Evolutionary conservation across 2,888 invertebrate genomes (phyloP), one percentile per base, ranked within the genome.

Genomic region (Seladonia tumulorum): DNA sequence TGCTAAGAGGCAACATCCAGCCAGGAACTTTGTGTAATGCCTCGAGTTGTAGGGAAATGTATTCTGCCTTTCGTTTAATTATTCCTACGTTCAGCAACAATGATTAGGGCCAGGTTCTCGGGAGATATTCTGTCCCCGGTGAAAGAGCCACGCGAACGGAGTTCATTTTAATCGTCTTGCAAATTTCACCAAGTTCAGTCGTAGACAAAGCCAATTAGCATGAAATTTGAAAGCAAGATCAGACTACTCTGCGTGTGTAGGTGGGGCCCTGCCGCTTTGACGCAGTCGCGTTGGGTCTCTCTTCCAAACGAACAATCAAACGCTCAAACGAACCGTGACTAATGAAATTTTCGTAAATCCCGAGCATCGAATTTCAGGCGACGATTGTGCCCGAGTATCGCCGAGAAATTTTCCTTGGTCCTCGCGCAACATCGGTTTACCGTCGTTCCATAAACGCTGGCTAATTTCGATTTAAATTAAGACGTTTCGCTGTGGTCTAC

Each of bases 191-290:
- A 78, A 72, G 81, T 86, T 70, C 49, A 25, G n/a, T 39, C 77
- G 74, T 45, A 73, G 79, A 68, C 66, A 53, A 68, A 53, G 18
- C 39, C 73, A 76, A 87, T 89, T 85, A 89, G 79, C 74, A 87
- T 85, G 79, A 87, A 81, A 85, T 80, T 80, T 87, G 71, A 63
- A 87, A 85, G 80, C 85, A 82, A 85, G 45, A 87, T 81, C 82
- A 22, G 71, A 49, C 25, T 75, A 49, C 25, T 75, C 57, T 25
- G 18, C 25, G 80, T 60, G 80, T 60, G 83, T 49, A 81, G 68
- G 25, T 29, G 76, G n/a, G n/a, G n/a, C n/a, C 72, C 35, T 8
- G 35, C n/a, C 39, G 68, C 76, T 87, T 87, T 86, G 81, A 81
- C 14, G 75, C 66, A 68, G 63, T 42, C 39, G 39, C 57, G 63